Evolutionary conservation across 2,888 invertebrate genomes (phyloP), one percentile per base, ranked within the genome.

Genomic region (Gymnocheta viridis): DNA sequence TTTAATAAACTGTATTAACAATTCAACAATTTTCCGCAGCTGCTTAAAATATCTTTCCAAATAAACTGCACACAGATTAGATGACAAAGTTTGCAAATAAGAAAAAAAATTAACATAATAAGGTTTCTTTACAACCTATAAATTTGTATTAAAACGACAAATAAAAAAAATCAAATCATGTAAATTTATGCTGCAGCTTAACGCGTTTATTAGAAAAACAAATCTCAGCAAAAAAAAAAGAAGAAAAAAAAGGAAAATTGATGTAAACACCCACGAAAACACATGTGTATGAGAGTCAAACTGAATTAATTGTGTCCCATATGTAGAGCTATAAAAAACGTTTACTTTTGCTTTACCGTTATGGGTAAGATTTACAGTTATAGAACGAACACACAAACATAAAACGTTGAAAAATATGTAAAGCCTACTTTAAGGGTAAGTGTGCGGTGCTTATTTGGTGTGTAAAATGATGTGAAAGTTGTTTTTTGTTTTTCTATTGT

Each of bases 171-270:
- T 79, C 62, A 84, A 84, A 84, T 81, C 81, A 84, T 84, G 84
- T 84, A 83, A 86, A 85, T 86, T 85, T 86, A 85, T 86, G 82
- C 85, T 79, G 67, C 73, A 85, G 85, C 85, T 86, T 85, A 86
- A 76, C 83, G 79, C 77, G 54, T 82, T 77, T 85, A 86, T 85
- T 83, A 86, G 62, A 62, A 81, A 73, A 81, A 58, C 62, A 81
- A 81, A 84, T 81, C 81, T 44, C 56, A 38, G 38, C 49, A 17
- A 62, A 56, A 74, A 74, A 62, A 64, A 44, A 27, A 72, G 60
- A 0, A 41, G 14, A 27, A 41, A 51, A 66, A 44, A 47, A 67
- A 64, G 60, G 35, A 32, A 74, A 74, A 81, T 82, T 69, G 69
- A 62, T 56, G 56, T 47, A 29, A 72, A 80, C 83, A 60, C 72